These are phyloP conservation scores for Illadopsis cleaveri DNA, from an alignment of 2,113 vertebrate genomes.

Conservation along the genomic window DNA sequence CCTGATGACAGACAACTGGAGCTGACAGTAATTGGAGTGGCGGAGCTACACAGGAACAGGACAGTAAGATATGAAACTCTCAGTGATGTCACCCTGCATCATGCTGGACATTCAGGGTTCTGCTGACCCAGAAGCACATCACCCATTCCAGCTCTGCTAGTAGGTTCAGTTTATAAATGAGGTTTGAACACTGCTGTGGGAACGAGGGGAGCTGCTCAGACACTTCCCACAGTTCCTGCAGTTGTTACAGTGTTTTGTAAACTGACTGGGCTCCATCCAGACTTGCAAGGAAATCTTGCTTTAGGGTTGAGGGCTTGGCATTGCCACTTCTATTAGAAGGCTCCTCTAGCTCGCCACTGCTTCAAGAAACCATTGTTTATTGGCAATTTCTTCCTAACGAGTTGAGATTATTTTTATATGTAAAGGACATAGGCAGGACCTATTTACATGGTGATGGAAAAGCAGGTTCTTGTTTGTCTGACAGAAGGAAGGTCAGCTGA, in stretches of 20 bases:
- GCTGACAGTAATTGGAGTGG: background rate
- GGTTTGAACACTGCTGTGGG: background rate
- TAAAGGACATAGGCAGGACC: background rate
- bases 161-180: background rate
- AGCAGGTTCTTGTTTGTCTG: background rate
- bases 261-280: background rate
- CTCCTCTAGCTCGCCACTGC: background rate
- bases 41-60: background rate
- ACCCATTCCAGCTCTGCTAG: background rate
- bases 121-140: background rate
- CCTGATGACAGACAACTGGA: background rate
- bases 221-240: background rate
- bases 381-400: background rate
- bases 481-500: background rate
- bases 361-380: background rate
- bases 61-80: background rate
- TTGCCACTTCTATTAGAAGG: background rate
- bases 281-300: background rate
- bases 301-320: rapidly evolving
- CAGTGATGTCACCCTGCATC: background rate
- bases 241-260: background rate
- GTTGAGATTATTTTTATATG: background rate
- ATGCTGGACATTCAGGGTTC: background rate
- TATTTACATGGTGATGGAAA: background rate
- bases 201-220: background rate